Conservation (phyloP, 2,888 invertebrate genomes). For the Gisinianus flammeolus region DNA sequence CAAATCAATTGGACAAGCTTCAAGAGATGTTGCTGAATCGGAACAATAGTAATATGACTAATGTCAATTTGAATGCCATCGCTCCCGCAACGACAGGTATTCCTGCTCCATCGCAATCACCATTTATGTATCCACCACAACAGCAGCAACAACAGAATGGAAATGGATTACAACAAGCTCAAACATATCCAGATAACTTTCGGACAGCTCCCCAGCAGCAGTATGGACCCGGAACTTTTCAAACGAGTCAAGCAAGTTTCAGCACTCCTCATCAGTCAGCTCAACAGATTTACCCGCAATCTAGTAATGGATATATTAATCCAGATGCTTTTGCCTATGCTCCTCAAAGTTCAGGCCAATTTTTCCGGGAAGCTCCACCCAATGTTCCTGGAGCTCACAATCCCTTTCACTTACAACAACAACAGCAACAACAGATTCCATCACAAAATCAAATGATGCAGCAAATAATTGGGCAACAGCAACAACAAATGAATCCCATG, state of each 20-base stretch:
- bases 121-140: no score
- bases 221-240: no score
- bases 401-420: neutral
- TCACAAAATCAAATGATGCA: neutral
- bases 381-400: neutral
- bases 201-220: no score
- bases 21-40: neutral
- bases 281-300: neutral
- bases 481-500: neutral
- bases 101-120: neutral
- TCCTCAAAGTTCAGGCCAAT: neutral
- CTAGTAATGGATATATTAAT: neutral
- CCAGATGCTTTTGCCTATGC: neutral
- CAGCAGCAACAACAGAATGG: no score
- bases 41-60: neutral
- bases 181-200: no score
- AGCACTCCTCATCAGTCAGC: neutral
- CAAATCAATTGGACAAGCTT: neutral
- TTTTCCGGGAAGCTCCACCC: neutral
- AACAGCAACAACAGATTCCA: neutral
- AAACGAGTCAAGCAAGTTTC: neutral
- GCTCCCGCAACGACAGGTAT: neutral
- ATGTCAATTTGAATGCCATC: neutral
- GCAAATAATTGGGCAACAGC: neutral
- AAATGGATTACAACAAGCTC: no score